Evolutionary conservation across 2,113 vertebrate species (phyloP).

Genomic region (Antigone vipio): DNA sequence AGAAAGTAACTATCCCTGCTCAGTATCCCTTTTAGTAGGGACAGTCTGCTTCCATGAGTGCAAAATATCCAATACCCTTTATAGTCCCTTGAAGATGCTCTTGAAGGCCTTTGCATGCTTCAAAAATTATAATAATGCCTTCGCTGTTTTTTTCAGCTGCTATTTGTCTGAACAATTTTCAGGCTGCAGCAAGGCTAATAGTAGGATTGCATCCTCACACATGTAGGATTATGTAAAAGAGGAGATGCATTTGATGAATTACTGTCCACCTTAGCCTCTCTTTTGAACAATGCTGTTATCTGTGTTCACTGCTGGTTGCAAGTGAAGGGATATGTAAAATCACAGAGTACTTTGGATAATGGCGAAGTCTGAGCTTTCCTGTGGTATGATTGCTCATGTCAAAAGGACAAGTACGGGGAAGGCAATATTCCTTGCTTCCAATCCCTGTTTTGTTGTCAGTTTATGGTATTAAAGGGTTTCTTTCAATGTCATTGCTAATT

Average conservation of each 20-base stretch:
- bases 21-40: not conserved
- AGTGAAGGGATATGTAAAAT: not conserved
- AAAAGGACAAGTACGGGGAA: not conserved
- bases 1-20: not conserved
- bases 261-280: not conserved
- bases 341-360: not conserved
- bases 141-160: not conserved
- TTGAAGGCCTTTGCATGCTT: not conserved
- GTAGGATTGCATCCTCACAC: not conserved
- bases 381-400: not conserved
- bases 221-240: not conserved
- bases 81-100: not conserved
- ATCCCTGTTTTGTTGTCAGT: not conserved
- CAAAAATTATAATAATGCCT: not conserved
- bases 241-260: not conserved
- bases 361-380: not conserved
- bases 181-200: not conserved
- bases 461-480: not conserved
- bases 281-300: not conserved
- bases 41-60: not conserved
- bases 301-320: fast-evolving
- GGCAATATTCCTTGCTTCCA: not conserved
- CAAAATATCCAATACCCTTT: not conserved
- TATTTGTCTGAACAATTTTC: not conserved
- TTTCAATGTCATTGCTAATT: not conserved